Evolutionary conservation across 2,113 vertebrate species (phyloP).

Genomic region (Bothrops jararaca): DNA sequence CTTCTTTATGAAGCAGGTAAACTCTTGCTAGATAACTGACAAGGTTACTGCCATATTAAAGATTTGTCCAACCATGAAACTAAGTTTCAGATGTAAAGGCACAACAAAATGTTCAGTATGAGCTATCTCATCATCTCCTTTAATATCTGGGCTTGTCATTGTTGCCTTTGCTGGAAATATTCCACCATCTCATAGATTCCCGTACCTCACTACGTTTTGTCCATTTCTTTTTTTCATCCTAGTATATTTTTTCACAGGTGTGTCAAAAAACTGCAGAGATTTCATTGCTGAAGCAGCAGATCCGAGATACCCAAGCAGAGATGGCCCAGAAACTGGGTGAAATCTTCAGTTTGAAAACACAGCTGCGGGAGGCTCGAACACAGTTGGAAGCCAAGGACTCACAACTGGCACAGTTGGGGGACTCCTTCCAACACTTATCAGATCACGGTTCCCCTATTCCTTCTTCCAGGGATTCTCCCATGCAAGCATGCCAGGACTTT

Average conservation of each 20-base stretch:
- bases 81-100: neutral
- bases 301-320: constrained; percentile 91
- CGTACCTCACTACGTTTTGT: neutral
- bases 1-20: neutral
- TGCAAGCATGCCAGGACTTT: constrained; percentile 63
- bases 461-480: constrained; percentile 57
- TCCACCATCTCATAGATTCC: neutral
- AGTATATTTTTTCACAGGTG: constrained; percentile 69
- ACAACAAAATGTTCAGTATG: neutral
- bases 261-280: constrained; percentile 97
- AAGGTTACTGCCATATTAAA: neutral
- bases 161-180: neutral
- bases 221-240: neutral
- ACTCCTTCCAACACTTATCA: constrained; percentile 66
- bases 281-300: constrained; percentile 92
- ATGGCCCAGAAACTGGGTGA: constrained; percentile 91
- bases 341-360: constrained; percentile 91
- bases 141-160: neutral
- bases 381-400: constrained; percentile 80
- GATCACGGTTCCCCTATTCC: constrained; percentile 40
- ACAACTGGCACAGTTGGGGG: constrained; percentile 81
- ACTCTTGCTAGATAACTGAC: neutral
- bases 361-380: constrained; percentile 81
- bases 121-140: neutral
- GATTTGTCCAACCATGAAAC: neutral